Conservation (phyloP, 2,888 invertebrate species). For the Diadegma fenestrale region DNA sequence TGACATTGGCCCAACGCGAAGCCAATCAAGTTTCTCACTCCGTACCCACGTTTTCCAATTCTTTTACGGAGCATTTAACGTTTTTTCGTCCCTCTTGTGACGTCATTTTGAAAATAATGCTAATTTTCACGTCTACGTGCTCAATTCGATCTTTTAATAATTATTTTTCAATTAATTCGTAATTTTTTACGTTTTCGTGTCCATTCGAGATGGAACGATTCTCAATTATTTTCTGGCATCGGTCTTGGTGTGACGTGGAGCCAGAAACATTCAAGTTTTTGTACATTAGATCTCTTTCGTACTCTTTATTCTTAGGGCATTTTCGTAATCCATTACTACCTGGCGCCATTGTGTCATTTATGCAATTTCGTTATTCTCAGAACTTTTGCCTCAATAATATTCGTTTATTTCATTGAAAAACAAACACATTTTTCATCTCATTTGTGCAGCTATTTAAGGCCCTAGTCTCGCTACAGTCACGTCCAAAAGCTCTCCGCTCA, state of each 20-base stretch:
- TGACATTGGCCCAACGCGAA: conserved; percentile 7
- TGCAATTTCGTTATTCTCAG: neutral
- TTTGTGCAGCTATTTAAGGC: neutral
- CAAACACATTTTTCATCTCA: neutral
- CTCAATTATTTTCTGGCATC: neutral
- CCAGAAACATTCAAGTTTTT: neutral
- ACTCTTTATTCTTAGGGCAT: neutral
- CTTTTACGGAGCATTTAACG: neutral
- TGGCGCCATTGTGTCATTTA: conserved; percentile 2
- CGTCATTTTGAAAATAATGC: neutral
- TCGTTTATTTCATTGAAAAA: neutral
- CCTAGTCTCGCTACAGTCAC: too few species aligned
- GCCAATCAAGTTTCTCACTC: neutral
- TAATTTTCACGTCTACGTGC: neutral
- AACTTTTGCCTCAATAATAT: neutral
- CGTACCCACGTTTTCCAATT: neutral
- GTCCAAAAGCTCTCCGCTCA: too few species aligned
- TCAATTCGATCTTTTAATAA: neutral
- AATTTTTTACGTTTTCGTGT: too few species aligned
- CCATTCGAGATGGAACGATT: neutral
- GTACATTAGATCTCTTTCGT: neutral
- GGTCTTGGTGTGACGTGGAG: neutral
- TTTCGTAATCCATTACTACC: conserved; percentile 3
- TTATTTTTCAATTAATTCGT: neutral
- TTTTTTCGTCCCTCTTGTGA: neutral